Conservation (phyloP, 2,888 invertebrate genomes). For the Melanophora roralis region DNA sequence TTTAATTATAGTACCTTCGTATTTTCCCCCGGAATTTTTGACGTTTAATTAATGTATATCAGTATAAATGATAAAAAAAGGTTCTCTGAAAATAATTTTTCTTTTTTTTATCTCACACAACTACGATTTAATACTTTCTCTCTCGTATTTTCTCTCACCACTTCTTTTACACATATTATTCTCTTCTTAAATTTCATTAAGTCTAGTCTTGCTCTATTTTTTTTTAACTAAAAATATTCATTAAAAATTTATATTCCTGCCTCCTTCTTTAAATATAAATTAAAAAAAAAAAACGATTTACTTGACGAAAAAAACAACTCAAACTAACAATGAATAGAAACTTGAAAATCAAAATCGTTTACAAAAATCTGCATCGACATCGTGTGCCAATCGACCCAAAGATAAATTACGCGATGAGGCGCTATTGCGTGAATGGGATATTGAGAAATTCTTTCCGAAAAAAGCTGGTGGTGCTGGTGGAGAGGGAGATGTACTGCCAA, state of each 20-base stretch:
- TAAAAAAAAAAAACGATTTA: conserved; percentile 9
- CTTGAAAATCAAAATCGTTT: conserved; percentile 71
- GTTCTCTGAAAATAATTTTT: neutral
- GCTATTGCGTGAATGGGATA: conserved; percentile 91
- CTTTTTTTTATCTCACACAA: conserved; percentile 14
- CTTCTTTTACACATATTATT: conserved; percentile 15
- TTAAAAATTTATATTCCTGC: conserved; percentile 45
- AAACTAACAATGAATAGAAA: conserved; percentile 69
- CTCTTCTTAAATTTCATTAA: conserved; percentile 32
- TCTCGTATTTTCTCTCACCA: conserved; percentile 7
- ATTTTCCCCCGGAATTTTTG: too few species aligned
- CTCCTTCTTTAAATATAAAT: conserved; percentile 14
- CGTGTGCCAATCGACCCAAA: conserved; percentile 69
- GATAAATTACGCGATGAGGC: conserved; percentile 82
- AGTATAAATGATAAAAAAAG: too few species aligned
- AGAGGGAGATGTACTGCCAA: conserved; percentile 24
- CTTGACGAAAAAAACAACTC: conserved; percentile 22
- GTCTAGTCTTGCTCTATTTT: conserved; percentile 38
- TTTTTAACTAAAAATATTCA: conserved; percentile 42
- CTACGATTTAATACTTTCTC: neutral
- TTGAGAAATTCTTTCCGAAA: conserved; percentile 87
- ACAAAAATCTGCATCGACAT: conserved; percentile 75
- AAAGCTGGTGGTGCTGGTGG: conserved; percentile 48
- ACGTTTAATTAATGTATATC: too few species aligned
- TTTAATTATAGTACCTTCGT: neutral